These are phyloP conservation scores for Muricea muricata DNA, from an alignment of 92 coral and sea anemone species.

Conservation along the genomic window DNA sequence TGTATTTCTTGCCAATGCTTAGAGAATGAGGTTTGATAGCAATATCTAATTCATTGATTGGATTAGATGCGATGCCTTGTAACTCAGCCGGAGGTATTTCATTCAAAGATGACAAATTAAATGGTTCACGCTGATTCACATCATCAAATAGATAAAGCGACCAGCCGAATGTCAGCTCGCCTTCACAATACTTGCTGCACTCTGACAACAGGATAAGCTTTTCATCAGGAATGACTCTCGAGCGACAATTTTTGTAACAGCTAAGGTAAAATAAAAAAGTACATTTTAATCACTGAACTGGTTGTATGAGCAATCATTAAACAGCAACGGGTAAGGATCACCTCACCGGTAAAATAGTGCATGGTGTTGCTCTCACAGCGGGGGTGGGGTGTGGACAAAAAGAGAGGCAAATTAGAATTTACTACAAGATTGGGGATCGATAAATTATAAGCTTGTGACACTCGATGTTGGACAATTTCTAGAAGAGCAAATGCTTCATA, in stretches of 20 bases:
- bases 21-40: slow-evolving; percentile 48
- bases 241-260: slow-evolving; percentile 67
- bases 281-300: not conserved
- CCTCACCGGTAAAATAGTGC: no score
- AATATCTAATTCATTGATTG: slow-evolving; percentile 57
- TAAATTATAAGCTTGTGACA: no score
- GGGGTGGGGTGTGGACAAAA: no score
- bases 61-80: slow-evolving; percentile 47
- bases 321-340: no score
- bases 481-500: no score
- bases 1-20: slow-evolving; percentile 36
- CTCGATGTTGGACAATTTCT: no score
- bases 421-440: no score
- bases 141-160: slow-evolving; percentile 37
- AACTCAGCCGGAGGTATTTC: slow-evolving; percentile 27
- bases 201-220: slow-evolving; percentile 60
- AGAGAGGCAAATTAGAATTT: no score
- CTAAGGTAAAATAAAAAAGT: slow-evolving; percentile 46
- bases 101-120: slow-evolving; percentile 41
- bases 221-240: slow-evolving; percentile 70
- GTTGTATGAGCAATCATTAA: no score
- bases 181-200: slow-evolving; percentile 68
- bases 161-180: slow-evolving; percentile 70
- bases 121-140: slow-evolving; percentile 21
- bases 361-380: no score